A percentile compares a stretch with the other conserved stretches of the same genome.
Conservation (phyloP, 1,140 invertebrate species). For the Homalodisca vitripennis region DNA sequence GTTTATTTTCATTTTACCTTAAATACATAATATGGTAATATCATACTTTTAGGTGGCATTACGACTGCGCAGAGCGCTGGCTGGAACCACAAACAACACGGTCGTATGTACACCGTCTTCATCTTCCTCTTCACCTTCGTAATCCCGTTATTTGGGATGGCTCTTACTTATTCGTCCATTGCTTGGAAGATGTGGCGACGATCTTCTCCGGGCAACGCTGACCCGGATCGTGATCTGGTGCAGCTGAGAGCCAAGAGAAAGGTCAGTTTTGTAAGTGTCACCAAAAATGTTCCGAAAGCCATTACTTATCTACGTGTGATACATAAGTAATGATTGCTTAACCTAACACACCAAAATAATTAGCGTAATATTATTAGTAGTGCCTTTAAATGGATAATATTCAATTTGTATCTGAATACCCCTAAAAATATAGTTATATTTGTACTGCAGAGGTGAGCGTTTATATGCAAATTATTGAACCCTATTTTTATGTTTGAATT, state of each 20-base stretch:
- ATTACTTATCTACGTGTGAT: no score
- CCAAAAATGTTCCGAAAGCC: no score
- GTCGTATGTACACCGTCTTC: constrained; percentile 50
- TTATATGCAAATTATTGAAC: no score
- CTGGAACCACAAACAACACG: constrained; percentile 33
- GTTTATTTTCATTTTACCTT: no score
- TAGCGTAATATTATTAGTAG: no score
- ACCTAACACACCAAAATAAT: no score
- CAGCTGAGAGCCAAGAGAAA: constrained; percentile 53
- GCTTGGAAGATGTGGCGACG: constrained; percentile 50
- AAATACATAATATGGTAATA: not conserved
- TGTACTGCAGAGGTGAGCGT: no score
- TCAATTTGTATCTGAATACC: no score
- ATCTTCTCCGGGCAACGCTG: constrained; percentile 53
- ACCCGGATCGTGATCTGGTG: constrained; percentile 50
- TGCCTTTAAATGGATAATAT: no score
- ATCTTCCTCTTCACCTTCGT: constrained; percentile 54
- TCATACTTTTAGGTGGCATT: constrained; percentile 42
- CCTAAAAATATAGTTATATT: no score
- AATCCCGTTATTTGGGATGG: constrained; percentile 51
- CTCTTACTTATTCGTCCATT: constrained; percentile 51
- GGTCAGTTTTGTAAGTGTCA: constrained; percentile 46
- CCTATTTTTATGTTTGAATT: no score
- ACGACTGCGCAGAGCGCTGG: constrained; percentile 48
- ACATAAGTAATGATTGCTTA: no score